These are phyloP conservation scores for Triplophysa bombifrons DNA, from an alignment of 2,797 vertebrate genomes.

Conservation along the genomic window DNA sequence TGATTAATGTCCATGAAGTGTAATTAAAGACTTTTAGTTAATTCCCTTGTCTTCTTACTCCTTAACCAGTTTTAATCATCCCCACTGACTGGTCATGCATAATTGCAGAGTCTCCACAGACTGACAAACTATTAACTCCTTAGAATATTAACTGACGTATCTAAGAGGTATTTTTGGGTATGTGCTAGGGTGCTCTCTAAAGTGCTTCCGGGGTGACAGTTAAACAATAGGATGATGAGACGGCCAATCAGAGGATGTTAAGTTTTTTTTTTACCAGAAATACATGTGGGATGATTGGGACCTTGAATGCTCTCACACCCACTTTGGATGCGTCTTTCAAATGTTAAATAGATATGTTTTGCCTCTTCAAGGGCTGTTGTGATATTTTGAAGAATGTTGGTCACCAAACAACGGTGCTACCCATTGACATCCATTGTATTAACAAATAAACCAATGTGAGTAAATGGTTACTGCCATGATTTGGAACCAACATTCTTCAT, in stretches of 20 bases:
- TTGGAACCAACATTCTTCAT: too few species aligned
- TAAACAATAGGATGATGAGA: neutral
- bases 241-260: neutral
- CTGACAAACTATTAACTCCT: constrained; percentile 52
- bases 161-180: constrained; percentile 32
- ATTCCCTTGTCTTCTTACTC: constrained; percentile 75
- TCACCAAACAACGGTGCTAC: too few species aligned
- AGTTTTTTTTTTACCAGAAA: neutral
- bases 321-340: neutral
- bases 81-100: constrained; percentile 65
- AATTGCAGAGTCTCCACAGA: constrained; percentile 70
- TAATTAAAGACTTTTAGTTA: constrained; percentile 83
- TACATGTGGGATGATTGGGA: neutral
- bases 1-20: constrained; percentile 79
- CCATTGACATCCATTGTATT: too few species aligned
- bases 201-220: neutral
- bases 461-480: too few species aligned
- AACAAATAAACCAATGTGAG: too few species aligned
- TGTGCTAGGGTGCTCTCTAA: constrained; percentile 21
- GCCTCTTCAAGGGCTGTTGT: too few species aligned
- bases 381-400: too few species aligned
- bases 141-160: constrained; percentile 30
- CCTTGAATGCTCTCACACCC: neutral
- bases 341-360: neutral
- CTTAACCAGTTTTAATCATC: constrained; percentile 76